Conservation (phyloP, 2,797 vertebrate species). For the Australoheros facetus region DNA sequence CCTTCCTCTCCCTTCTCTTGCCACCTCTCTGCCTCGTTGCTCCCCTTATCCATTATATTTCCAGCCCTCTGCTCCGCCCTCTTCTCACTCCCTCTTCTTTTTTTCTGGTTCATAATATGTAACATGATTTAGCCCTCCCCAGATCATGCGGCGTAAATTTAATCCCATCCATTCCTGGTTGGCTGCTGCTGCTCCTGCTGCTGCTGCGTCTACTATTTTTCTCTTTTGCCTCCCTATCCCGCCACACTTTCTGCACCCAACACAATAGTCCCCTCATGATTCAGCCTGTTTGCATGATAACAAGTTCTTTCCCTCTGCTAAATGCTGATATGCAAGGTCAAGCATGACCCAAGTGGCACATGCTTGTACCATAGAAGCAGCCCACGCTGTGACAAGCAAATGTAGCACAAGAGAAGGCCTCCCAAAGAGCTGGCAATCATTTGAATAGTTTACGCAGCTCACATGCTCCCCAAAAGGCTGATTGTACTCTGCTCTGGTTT, state of each 20-base stretch:
- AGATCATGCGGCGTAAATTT: constrained; percentile 80
- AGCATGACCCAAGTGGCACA: constrained; percentile 57
- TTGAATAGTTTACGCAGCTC: constrained; percentile 52
- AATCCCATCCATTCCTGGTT: constrained; percentile 73
- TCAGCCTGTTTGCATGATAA: constrained; percentile 68
- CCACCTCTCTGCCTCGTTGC: constrained; percentile 66
- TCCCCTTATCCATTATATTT: constrained; percentile 75
- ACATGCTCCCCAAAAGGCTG: constrained; percentile 11
- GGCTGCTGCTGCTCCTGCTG: constrained; percentile 67
- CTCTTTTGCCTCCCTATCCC: constrained; percentile 23
- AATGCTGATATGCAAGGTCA: constrained; percentile 70
- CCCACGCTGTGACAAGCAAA: constrained; percentile 52
- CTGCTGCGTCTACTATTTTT: constrained; percentile 65
- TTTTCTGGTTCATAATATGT: constrained; percentile 75
- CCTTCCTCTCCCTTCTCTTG: constrained; percentile 24
- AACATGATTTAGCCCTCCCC: constrained; percentile 77
- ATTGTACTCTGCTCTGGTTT: constrained; percentile 32
- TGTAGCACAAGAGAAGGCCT: constrained; percentile 36
- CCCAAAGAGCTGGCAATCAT: constrained; percentile 32
- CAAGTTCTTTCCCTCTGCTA: constrained; percentile 50
- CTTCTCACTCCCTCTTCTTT: constrained; percentile 33
- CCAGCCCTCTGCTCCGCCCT: constrained; percentile 53
- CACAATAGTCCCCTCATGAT: constrained; percentile 69
- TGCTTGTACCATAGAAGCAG: constrained; percentile 39
- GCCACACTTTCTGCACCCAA: constrained; percentile 56